These are phyloP conservation scores for Cnemophilus loriae DNA, from an alignment of 2,113 vertebrate species.

Conservation along the genomic window DNA sequence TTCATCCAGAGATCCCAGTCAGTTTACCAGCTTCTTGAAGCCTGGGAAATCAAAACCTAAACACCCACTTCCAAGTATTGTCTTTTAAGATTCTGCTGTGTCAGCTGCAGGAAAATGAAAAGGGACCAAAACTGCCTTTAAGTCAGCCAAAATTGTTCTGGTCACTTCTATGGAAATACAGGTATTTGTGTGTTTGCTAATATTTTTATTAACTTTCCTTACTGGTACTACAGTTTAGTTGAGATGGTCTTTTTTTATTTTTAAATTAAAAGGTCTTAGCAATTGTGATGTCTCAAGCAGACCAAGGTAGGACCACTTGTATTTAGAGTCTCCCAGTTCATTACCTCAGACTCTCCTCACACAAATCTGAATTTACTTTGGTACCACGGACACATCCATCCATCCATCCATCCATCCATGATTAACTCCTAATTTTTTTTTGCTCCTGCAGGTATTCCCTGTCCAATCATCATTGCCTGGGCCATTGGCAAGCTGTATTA, in stretches of 20 bases:
- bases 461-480: conserved; percentile 90
- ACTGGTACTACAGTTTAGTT: not conserved
- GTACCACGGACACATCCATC: not conserved
- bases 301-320: not conserved
- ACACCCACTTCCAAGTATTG: not conserved
- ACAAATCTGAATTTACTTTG: not conserved
- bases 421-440: not conserved
- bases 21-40: not conserved
- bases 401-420: not conserved
- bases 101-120: not conserved
- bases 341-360: not conserved
- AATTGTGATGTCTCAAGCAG: not conserved
- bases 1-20: not conserved
- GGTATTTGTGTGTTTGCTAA: not conserved
- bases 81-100: not conserved
- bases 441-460: conserved; percentile 83
- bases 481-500: conserved; percentile 88
- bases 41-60: not conserved
- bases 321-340: not conserved
- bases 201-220: not conserved
- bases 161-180: not conserved
- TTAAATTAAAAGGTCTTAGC: not conserved
- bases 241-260: not conserved
- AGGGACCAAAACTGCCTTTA: not conserved
- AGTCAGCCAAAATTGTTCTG: not conserved